Conservation (phyloP, 2,888 invertebrate genomes). For the Coleophora deauratella region DNA sequence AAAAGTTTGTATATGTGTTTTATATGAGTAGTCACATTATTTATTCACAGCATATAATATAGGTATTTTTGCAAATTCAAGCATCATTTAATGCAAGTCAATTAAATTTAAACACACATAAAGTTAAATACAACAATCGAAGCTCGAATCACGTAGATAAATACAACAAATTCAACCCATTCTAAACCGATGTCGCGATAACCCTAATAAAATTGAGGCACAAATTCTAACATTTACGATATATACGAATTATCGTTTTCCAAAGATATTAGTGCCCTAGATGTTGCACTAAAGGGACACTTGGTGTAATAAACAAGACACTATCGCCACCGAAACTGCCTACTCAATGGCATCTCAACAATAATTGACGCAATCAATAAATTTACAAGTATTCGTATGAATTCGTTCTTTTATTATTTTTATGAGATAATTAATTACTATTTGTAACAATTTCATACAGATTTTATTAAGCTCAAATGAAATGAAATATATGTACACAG, state of each 20-base stretch:
- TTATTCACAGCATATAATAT: too few relatives aligned
- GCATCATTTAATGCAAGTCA: too few relatives aligned
- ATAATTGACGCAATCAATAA: slow-evolving; percentile 44
- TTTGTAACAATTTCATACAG: too few relatives aligned
- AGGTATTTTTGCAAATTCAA: too few relatives aligned
- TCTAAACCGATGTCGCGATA: slow-evolving; percentile 49
- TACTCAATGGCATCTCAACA: slow-evolving; percentile 43
- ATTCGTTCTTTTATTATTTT: too few relatives aligned
- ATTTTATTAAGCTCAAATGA: too few relatives aligned
- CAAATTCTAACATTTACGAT: slow-evolving; percentile 47
- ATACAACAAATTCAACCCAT: slow-evolving; percentile 24
- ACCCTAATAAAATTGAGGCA: slow-evolving; percentile 54
- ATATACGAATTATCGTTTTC: slow-evolving; percentile 51
- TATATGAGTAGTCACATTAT: too few relatives aligned
- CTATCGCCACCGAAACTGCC: slow-evolving; percentile 37
- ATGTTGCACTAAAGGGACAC: slow-evolving; percentile 45
- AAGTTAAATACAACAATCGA: background rate
- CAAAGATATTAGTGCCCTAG: slow-evolving; percentile 43
- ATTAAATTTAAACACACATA: too few relatives aligned
- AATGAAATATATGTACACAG: too few relatives aligned
- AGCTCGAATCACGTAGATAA: background rate
- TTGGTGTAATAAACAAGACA: slow-evolving; percentile 47
- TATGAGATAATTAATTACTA: too few relatives aligned
- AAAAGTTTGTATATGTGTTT: too few relatives aligned
- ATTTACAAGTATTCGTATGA: background rate